phyloP scores from a whole-genome alignment of 2,797 vertebrate species.

The Yasuhikotakia modesta region DNA sequence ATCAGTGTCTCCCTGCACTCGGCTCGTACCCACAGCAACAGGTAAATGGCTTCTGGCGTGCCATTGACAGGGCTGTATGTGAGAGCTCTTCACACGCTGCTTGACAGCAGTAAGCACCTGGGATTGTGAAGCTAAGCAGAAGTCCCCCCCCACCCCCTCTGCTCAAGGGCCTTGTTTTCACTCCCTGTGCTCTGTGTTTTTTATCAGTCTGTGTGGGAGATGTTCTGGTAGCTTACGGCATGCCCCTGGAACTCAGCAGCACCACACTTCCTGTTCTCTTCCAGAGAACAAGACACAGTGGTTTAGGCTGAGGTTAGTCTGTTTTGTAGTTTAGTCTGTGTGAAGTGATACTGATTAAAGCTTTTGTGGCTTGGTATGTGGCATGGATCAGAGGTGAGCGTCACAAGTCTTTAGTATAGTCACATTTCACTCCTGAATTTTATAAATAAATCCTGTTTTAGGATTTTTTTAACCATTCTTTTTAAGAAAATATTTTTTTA shows the following conservation, averaged over 20 bases:
- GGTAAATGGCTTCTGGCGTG: constrained; percentile 93
- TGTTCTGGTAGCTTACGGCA: constrained; percentile 54
- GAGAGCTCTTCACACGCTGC: constrained; percentile 84
- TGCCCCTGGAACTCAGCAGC: constrained; percentile 27
- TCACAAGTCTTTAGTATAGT: too few relatives aligned
- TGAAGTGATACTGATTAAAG: background rate
- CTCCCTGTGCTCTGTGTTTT: constrained; percentile 84
- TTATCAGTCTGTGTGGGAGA: constrained; percentile 64
- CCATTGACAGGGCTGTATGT: constrained; percentile 80
- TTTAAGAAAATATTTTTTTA: too few relatives aligned
- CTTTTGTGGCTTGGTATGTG: background rate
- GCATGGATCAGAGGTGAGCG: background rate
- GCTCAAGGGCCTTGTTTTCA: constrained; percentile 91
- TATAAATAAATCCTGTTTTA: background rate
- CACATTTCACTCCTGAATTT: too few relatives aligned
- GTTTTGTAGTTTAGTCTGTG: constrained; percentile 15
- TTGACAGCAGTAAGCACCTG: constrained; percentile 90
- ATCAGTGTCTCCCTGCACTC: constrained; percentile 84
- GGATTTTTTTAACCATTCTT: background rate
- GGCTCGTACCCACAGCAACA: constrained; percentile 88
- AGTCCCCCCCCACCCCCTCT: constrained; percentile 68
- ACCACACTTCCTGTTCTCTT: constrained; percentile 22
- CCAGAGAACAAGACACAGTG: background rate
- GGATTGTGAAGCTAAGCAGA: constrained; percentile 90
- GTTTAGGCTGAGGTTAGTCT: constrained; percentile 30